Conservation (phyloP, 1,140 invertebrate genomes). For the Euura saliciscinereae region DNA sequence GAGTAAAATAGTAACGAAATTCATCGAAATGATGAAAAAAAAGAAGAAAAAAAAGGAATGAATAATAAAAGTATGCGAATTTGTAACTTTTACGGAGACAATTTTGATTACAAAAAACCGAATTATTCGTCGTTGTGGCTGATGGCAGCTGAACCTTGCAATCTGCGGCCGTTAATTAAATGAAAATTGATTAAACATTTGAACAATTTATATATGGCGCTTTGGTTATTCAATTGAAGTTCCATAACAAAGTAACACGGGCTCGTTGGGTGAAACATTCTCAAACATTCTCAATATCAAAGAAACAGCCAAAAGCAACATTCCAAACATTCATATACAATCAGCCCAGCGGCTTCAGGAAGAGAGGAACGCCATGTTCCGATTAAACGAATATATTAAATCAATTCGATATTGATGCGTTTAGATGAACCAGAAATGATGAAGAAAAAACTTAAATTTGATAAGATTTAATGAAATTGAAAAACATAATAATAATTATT, state of each 20-base stretch:
- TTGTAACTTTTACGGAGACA: background rate
- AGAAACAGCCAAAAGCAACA: slow-evolving; percentile 43
- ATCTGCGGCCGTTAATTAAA: background rate
- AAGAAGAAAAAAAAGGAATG: too few relatives aligned
- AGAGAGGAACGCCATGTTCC: slow-evolving; percentile 32
- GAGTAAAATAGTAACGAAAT: background rate
- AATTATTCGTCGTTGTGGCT: background rate
- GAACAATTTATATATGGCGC: background rate
- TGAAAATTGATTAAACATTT: background rate
- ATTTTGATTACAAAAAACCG: background rate
- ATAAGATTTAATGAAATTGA: too few relatives aligned
- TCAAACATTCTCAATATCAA: slow-evolving; percentile 18
- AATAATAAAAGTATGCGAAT: too few relatives aligned
- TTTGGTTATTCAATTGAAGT: background rate
- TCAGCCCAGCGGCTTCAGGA: slow-evolving; percentile 28
- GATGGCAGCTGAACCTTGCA: slow-evolving; percentile 5
- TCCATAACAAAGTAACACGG: background rate
- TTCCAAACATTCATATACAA: slow-evolving; percentile 46
- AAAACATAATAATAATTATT: background rate
- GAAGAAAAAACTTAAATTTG: too few relatives aligned
- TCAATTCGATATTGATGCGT: background rate
- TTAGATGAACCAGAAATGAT: background rate
- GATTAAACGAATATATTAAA: background rate
- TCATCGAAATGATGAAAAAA: background rate
- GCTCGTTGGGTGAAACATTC: background rate